Evolutionary conservation across 2,888 invertebrate species (phyloP).

Genomic region (Caenorhabditis japonica): DNA sequence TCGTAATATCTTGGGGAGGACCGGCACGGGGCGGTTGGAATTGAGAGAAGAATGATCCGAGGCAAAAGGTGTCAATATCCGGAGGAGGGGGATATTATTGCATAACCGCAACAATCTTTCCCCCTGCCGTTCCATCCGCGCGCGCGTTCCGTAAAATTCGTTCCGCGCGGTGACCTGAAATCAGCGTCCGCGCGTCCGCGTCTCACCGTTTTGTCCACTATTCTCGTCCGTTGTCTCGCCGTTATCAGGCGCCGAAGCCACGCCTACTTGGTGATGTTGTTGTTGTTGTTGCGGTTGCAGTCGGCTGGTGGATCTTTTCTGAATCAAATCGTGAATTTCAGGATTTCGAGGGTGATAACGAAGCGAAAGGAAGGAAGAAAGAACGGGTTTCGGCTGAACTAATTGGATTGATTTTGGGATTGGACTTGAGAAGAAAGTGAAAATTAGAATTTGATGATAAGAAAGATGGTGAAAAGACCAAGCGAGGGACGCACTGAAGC

Average conservation of each 20-base stretch:
- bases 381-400: conserved; percentile 35
- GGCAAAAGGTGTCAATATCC: conserved; percentile 22
- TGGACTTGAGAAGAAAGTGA: conserved; percentile 18
- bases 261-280: conserved; percentile 51
- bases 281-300: too few species aligned
- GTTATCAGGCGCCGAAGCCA: conserved; percentile 45
- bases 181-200: conserved; percentile 22
- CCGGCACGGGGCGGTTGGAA: background rate
- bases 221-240: conserved; percentile 15
- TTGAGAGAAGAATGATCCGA: background rate
- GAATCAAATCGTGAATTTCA: conserved; percentile 19
- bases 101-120: conserved; percentile 42
- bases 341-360: too few species aligned
- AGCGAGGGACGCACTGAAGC: background rate
- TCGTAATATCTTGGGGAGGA: background rate
- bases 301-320: conserved; percentile 47
- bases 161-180: conserved; percentile 41
- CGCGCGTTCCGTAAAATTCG: conserved; percentile 15
- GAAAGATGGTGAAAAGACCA: background rate
- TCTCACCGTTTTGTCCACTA: conserved; percentile 45
- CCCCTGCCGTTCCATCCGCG: conserved; percentile 21
- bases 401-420: conserved; percentile 42
- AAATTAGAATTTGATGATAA: background rate
- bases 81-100: conserved; percentile 27
- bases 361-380: background rate